These are phyloP conservation scores for Hiodon alosoides DNA, from an alignment of 2,113 vertebrate species.

Conservation along the genomic window DNA sequence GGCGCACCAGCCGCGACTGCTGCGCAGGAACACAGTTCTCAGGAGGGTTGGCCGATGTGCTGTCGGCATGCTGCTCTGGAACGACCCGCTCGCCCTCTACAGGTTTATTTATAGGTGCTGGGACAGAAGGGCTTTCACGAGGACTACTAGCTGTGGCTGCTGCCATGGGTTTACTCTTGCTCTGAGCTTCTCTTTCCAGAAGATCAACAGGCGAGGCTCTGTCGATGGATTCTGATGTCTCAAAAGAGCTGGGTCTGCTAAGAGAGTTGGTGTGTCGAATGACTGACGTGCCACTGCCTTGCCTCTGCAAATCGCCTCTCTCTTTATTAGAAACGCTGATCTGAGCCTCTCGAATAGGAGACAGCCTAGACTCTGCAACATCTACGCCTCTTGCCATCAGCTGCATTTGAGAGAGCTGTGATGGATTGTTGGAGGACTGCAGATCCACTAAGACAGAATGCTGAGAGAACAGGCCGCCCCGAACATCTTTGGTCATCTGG, in stretches of 20 bases:
- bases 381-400: conserved; percentile 65
- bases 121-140: conserved; percentile 50
- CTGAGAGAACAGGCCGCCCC: conserved; percentile 54
- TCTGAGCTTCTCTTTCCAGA: conserved; percentile 64
- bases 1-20: conserved; percentile 81
- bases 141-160: conserved; percentile 47
- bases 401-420: conserved; percentile 71
- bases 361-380: conserved; percentile 60
- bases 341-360: conserved; percentile 67
- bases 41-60: conserved; percentile 33
- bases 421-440: conserved; percentile 54
- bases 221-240: conserved; percentile 78
- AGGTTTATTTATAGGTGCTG: conserved; percentile 50
- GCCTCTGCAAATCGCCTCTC: conserved; percentile 75
- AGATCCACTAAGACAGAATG: conserved; percentile 49
- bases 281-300: conserved; percentile 88
- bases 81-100: conserved; percentile 44
- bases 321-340: conserved; percentile 57
- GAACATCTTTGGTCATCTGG: conserved; percentile 50
- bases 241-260: conserved; percentile 84
- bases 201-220: conserved; percentile 66
- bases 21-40: conserved; percentile 63
- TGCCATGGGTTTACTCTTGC: conserved; percentile 47
- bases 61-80: conserved; percentile 54
- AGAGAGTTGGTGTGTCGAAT: conserved; percentile 96